Evolutionary conservation across 2,888 invertebrate genomes (phyloP).

Genomic region (Ophion slaviceki): DNA sequence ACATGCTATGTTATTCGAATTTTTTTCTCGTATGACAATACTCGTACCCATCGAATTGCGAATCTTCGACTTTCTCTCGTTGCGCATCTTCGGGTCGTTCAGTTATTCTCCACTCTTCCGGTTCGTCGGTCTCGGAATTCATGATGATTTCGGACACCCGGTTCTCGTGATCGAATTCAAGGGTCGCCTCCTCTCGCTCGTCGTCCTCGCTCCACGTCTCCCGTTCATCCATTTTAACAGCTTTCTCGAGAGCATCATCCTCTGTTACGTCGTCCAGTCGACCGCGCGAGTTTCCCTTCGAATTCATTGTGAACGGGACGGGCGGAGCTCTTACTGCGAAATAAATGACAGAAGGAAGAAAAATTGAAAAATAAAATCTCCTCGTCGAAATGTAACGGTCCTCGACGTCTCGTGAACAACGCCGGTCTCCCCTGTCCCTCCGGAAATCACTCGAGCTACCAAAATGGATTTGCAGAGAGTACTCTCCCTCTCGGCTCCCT

Average conservation of each 20-base stretch:
- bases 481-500: constrained; percentile 41
- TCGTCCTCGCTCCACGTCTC: constrained; percentile 73
- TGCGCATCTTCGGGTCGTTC: constrained; percentile 16
- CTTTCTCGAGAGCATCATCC: constrained; percentile 87
- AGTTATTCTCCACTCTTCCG: not conserved
- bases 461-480: constrained; percentile 59
- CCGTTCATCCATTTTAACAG: constrained; percentile 82
- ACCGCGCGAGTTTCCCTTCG: constrained; percentile 68
- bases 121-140: constrained; percentile 29
- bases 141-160: constrained; percentile 7
- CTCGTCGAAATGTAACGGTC: constrained; percentile 52
- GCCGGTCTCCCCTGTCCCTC: constrained; percentile 28
- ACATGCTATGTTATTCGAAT: not conserved
- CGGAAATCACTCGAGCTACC: constrained; percentile 58
- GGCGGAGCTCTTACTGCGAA: constrained; percentile 26
- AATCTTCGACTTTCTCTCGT: constrained; percentile 78
- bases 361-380: constrained; percentile 38
- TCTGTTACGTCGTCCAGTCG: constrained; percentile 84
- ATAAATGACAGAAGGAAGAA: constrained; percentile 28
- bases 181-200: constrained; percentile 8
- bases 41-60: constrained; percentile 77
- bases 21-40: not conserved
- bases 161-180: constrained; percentile 20
- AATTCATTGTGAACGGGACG: constrained; percentile 42
- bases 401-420: constrained; percentile 58